phyloP scores from a whole-genome alignment of 2,113 vertebrate species.

The Apteryx owenii region DNA sequence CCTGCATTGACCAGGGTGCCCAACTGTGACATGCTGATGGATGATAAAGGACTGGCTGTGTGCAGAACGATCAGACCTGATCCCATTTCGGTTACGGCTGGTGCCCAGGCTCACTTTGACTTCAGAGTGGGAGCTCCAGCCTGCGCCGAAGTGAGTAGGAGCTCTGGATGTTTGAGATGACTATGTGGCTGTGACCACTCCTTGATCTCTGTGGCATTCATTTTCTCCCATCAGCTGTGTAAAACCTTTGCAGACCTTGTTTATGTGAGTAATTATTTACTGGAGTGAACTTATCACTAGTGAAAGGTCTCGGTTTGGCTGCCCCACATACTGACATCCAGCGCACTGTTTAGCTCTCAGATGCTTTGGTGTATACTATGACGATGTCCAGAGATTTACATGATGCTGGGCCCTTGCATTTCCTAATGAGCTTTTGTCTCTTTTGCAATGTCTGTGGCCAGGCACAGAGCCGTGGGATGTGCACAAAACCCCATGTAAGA shows the following conservation, averaged over 20 bases:
- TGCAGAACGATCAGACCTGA: neutral
- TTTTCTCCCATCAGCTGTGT: neutral
- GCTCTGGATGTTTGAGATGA: neutral
- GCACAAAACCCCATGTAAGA: neutral
- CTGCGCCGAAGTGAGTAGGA: neutral
- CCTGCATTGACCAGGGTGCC: neutral
- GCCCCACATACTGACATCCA: neutral
- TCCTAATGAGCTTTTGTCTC: neutral
- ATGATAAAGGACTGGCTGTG: neutral
- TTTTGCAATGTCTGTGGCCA: neutral
- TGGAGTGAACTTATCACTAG: neutral
- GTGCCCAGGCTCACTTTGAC: neutral
- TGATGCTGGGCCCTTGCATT: neutral
- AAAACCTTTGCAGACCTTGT: neutral
- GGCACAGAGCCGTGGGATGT: neutral
- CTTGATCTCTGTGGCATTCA: neutral
- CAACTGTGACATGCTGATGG: neutral
- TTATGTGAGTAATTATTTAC: neutral
- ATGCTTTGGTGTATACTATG: neutral
- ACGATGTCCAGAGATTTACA: neutral
- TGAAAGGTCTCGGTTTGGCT: neutral
- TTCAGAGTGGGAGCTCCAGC: neutral
- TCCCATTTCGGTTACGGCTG: neutral
- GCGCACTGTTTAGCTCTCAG: neutral
- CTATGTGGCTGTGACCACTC: neutral